A percentile compares a stretch with the other conserved stretches of the same genome.
These are phyloP conservation scores for Drosophila recens DNA, from an alignment of 2,888 invertebrate species.

Conservation along the genomic window DNA sequence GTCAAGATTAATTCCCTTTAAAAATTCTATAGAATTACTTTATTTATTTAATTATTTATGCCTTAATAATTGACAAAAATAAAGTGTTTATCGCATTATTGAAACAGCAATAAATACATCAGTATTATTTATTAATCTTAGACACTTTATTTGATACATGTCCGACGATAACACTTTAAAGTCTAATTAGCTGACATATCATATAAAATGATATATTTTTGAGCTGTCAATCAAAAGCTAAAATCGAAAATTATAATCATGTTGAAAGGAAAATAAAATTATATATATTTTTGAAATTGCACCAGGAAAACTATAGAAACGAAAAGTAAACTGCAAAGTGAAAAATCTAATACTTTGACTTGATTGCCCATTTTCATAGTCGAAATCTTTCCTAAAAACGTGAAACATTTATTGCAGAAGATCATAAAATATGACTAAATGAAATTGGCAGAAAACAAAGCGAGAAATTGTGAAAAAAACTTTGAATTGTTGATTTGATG, in stretches of 20 bases:
- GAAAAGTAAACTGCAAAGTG: constrained; percentile 8
- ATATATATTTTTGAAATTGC: not conserved
- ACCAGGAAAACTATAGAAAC: constrained; percentile 3
- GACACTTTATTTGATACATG: not conserved
- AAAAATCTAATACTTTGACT: not conserved
- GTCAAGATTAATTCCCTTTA: no score
- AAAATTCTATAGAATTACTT: no score
- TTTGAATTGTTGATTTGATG: constrained; percentile 10
- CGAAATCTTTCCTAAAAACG: constrained; percentile 21
- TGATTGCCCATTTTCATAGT: not conserved
- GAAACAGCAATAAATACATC: not conserved
- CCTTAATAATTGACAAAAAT: not conserved
- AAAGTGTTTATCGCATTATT: not conserved
- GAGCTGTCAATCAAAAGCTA: not conserved
- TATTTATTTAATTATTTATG: no score
- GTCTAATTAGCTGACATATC: not conserved
- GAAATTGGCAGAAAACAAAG: constrained; percentile 44
- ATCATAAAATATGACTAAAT: constrained; percentile 32
- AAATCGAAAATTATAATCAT: not conserved
- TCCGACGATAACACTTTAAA: not conserved
- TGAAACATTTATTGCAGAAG: constrained; percentile 34
- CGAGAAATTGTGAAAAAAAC: constrained; percentile 17
- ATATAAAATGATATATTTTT: not conserved
- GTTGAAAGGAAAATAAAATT: not conserved
- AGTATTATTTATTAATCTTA: not conserved